A percentile compares a stretch with the other conserved stretches of the same genome.
These are phyloP conservation scores for Solenopsis invicta DNA, from an alignment of 1,140 invertebrate genomes.

Conservation along the genomic window DNA sequence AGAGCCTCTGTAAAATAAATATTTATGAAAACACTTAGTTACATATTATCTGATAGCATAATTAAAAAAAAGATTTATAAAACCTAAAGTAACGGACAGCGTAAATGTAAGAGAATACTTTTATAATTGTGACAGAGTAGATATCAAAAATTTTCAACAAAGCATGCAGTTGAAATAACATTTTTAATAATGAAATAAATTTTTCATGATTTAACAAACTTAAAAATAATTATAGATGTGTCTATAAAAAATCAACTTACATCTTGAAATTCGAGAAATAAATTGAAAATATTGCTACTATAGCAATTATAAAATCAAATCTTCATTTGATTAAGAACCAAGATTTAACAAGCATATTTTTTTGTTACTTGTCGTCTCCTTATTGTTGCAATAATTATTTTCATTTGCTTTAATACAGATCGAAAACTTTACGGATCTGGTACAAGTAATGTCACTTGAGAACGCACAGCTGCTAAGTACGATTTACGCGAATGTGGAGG, in stretches of 20 bases:
- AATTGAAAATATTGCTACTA: too few species aligned
- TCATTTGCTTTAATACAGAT: slow-evolving; percentile 72
- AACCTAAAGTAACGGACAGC: neutral
- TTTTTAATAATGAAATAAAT: too few species aligned
- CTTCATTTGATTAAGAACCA: too few species aligned
- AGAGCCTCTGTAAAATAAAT: neutral
- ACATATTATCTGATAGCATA: neutral
- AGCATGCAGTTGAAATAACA: too few species aligned
- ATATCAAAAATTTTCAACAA: neutral
- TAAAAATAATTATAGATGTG: too few species aligned
- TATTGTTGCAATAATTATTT: neutral
- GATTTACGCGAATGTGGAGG: slow-evolving; percentile 91
- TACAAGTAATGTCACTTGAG: slow-evolving; percentile 88
- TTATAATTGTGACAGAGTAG: neutral
- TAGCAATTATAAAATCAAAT: too few species aligned
- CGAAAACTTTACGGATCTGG: slow-evolving; percentile 89
- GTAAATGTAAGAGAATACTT: too few species aligned
- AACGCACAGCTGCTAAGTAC: slow-evolving; percentile 88
- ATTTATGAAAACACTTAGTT: neutral
- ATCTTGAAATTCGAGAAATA: too few species aligned
- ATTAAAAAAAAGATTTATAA: neutral
- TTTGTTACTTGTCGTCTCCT: neutral
- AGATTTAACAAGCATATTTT: too few species aligned
- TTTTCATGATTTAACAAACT: too few species aligned
- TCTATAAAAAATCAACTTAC: too few species aligned